These are phyloP conservation scores for Micropterix aruncella DNA, from an alignment of 2,888 invertebrate species.

Conservation along the genomic window DNA sequence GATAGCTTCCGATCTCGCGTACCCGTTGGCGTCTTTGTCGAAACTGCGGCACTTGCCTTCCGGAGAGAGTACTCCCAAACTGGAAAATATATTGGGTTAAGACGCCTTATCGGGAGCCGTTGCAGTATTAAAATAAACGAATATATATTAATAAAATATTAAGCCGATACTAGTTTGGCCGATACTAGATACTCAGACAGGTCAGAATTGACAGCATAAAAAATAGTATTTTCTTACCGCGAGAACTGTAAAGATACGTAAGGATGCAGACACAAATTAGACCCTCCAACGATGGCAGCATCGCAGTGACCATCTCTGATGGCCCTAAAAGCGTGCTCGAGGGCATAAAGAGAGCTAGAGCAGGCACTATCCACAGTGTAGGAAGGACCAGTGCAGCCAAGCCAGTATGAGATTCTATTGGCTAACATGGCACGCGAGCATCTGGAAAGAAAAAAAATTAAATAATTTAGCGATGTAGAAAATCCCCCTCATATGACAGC, in stretches of 20 bases:
- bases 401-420: conserved; percentile 77
- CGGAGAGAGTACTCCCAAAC: conserved; percentile 62
- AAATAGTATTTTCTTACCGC: conserved; percentile 27
- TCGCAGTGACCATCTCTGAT: conserved; percentile 74
- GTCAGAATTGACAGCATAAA: not conserved
- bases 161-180: too few species aligned
- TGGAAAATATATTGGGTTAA: conserved; percentile 31
- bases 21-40: conserved; percentile 71
- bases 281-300: conserved; percentile 78
- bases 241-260: conserved; percentile 80
- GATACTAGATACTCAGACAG: too few species aligned
- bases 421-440: conserved; percentile 88
- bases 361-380: conserved; percentile 87
- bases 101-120: too few species aligned
- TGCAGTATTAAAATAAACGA: too few species aligned
- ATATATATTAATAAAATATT: too few species aligned
- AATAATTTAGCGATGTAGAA: too few species aligned
- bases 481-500: too few species aligned
- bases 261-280: conserved; percentile 77
- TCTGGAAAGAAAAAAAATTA: too few species aligned
- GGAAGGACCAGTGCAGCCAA: conserved; percentile 82
- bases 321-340: conserved; percentile 68
- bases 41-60: conserved; percentile 87
- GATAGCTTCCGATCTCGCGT: conserved; percentile 71
- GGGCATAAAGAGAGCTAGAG: conserved; percentile 80